phyloP scores from a whole-genome alignment of 2,888 invertebrate species.

The Sminthurinus aureus region DNA sequence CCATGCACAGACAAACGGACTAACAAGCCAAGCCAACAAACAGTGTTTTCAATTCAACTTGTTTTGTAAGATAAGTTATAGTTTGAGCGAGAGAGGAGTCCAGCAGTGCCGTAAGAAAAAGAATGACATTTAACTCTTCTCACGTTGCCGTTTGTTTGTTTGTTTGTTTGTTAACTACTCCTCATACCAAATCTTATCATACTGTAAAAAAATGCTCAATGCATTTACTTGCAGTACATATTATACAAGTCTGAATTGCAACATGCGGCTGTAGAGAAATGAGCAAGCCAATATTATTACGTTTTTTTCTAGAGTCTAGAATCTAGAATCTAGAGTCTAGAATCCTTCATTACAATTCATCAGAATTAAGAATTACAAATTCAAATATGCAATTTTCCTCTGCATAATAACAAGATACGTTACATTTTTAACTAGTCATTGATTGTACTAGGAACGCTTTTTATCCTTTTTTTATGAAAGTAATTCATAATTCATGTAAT shows the following conservation, averaged over 20 bases:
- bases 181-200: no score
- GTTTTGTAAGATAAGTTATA: not conserved
- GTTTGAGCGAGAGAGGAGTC: not conserved
- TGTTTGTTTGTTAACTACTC: no score
- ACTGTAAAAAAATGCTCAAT: no score
- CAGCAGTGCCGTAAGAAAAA: not conserved
- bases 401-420: not conserved
- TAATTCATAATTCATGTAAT: constrained; percentile 1
- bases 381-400: not conserved
- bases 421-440: not conserved
- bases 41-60: not conserved
- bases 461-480: not conserved
- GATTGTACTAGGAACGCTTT: not conserved
- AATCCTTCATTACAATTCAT: no score
- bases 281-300: not conserved
- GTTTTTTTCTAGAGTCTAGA: no score
- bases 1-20: not conserved
- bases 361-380: not conserved
- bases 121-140: not conserved
- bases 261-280: not conserved
- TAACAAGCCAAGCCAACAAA: not conserved
- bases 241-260: not conserved
- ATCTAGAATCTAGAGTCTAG: no score
- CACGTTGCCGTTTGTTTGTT: not conserved
- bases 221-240: no score